Evolutionary conservation across 1,140 invertebrate species (phyloP).

Genomic region (Drosophila kurseongensis): DNA sequence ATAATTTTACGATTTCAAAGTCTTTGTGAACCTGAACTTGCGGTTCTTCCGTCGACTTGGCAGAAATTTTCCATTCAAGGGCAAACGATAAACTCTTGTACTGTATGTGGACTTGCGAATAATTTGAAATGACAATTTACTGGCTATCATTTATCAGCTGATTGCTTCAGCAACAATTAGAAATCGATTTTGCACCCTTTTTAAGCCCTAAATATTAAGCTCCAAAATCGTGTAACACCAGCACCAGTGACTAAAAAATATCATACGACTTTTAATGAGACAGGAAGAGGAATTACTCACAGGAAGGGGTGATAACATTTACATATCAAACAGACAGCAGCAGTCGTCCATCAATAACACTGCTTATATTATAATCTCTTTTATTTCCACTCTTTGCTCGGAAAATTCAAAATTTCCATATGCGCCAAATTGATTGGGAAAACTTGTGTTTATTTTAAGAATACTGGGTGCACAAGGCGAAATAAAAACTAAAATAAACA

Average conservation of each 20-base stretch:
- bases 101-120: slow-evolving; percentile 5
- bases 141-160: slow-evolving; percentile 3
- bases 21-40: slow-evolving; percentile 9
- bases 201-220: not conserved
- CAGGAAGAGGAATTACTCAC: slow-evolving; percentile 32
- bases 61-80: not conserved
- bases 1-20: not conserved
- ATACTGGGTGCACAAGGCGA: slow-evolving; percentile 1
- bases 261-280: slow-evolving; percentile 28
- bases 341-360: slow-evolving; percentile 8
- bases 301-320: slow-evolving; percentile 20
- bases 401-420: slow-evolving; percentile 19
- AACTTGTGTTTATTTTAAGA: slow-evolving; percentile 30
- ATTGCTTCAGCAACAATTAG: slow-evolving; percentile 18
- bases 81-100: not conserved
- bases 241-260: not conserved
- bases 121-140: slow-evolving; percentile 16
- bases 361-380: slow-evolving; percentile 3
- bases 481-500: slow-evolving; percentile 30
- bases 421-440: slow-evolving; percentile 27
- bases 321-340: not conserved
- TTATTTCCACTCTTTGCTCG: not conserved
- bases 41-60: not conserved
- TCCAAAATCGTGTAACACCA: slow-evolving; percentile 1
- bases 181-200: slow-evolving; percentile 28